These are phyloP conservation scores for Thunnus albacares DNA, from an alignment of 2,797 vertebrate species.

Conservation along the genomic window DNA sequence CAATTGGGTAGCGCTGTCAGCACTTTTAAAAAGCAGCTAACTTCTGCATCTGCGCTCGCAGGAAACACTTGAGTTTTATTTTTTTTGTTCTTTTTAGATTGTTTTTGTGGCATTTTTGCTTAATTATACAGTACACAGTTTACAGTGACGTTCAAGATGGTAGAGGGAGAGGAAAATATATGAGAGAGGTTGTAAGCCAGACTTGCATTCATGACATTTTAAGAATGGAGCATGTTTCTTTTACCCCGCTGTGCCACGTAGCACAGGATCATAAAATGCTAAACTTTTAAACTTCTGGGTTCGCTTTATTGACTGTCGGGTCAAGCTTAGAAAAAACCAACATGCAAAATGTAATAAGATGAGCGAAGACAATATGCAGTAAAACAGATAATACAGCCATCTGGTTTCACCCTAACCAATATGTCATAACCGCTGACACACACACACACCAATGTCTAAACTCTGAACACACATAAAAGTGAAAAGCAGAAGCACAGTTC, in stretches of 20 bases:
- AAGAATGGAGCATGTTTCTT: constrained; percentile 35
- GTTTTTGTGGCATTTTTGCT: constrained; percentile 61
- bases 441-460: constrained; percentile 6
- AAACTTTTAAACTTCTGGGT: constrained; percentile 14
- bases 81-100: constrained; percentile 50
- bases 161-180: constrained; percentile 57
- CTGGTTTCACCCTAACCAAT: neutral
- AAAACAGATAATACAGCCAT: neutral
- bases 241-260: constrained; percentile 41
- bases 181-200: constrained; percentile 47
- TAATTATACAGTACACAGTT: constrained; percentile 68
- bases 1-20: constrained; percentile 47
- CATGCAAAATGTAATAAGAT: constrained; percentile 2
- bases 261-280: constrained; percentile 35
- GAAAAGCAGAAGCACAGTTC: constrained; percentile 17
- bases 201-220: constrained; percentile 49
- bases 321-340: constrained; percentile 11
- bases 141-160: constrained; percentile 62
- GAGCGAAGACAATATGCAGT: neutral
- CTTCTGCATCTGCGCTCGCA: constrained; percentile 46
- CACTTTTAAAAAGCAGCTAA: constrained; percentile 52
- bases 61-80: constrained; percentile 39
- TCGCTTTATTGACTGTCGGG: constrained; percentile 12
- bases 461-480: neutral
- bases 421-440: neutral